Base-by-base conservation (phyloP, 2,797 vertebrate species). In the Apogon hyalosoma region DNA sequence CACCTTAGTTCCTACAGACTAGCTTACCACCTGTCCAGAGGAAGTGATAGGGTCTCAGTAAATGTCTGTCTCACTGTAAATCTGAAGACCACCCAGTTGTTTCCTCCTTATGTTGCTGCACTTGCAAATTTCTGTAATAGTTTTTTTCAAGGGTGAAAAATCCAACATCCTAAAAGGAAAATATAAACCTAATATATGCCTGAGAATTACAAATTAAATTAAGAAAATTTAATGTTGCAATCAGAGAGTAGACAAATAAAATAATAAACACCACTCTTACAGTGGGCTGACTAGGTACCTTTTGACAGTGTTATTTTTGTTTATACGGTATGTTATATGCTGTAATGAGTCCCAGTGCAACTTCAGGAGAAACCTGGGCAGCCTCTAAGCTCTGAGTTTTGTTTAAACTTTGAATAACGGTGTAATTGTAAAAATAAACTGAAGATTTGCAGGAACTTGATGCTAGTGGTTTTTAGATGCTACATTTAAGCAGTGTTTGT, bases 1-100 rank as follows among this genome's bases (percentile, higher is more conserved):
- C 82, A 85, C 73, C 72, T 82, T 40, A 0, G 14, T 78, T 75
- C 49, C 77, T 43, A 42, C 67, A 80, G 80, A 77, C 40, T 0
- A 2, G 38, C 28, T 45, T 14, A 21, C 55, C 19, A 54, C 50
- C 42, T 63, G 63, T 78, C 53, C n/a, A 11, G 47, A 45, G 7
- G 11, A 59, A 31, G n/a, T 14, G 52, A 76, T 36, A 46, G 62
- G 48, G 55, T 42, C 12, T 68, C 49, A 57, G 61, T 53, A 48
- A 31, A 59, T 14, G 49, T 58, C 36, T 24, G 10, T 63, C 69
- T 69, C 50, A 46, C 62, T 76, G 49, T 55, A 65, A 82, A 77
- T 79, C 52, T 45, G 48, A 31, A 76, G 73, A 74, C 70, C 77
- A 79, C 66, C 75, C 66, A 45, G 45, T 57, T 46, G 63, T 69